Conservation (phyloP, 2,888 invertebrate species). For the Ceraclea dissimilis region DNA sequence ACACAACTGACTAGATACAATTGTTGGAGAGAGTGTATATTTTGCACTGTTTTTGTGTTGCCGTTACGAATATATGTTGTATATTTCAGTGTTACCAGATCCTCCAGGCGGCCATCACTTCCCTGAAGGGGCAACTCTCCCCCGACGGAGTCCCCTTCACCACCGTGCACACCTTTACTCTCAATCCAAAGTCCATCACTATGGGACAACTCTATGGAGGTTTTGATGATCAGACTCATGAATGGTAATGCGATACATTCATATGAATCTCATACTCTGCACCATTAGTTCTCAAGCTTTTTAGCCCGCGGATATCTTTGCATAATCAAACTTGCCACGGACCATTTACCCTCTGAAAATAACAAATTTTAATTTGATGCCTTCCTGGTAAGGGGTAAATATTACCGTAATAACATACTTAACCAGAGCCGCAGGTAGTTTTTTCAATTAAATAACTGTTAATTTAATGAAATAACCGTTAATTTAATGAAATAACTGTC, state of each 20-base stretch:
- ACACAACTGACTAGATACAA: neutral
- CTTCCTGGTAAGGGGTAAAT: no score
- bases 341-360: no score
- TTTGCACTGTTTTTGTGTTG: neutral
- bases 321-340: no score
- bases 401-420: no score
- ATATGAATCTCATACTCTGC: neutral
- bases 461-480: no score
- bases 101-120: conserved; percentile 58
- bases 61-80: neutral
- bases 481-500: neutral
- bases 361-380: no score
- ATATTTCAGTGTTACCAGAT: conserved; percentile 55
- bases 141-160: conserved; percentile 65
- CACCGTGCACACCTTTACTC: conserved; percentile 56
- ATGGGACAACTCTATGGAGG: conserved; percentile 94
- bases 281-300: no score
- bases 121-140: conserved; percentile 56
- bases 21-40: no score
- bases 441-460: no score
- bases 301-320: no score
- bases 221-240: conserved; percentile 89
- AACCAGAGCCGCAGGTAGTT: no score
- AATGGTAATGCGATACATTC: conserved; percentile 66
- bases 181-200: conserved; percentile 92